phyloP scores from a whole-genome alignment of 2,113 vertebrate species.

The Polyodon spathula region DNA sequence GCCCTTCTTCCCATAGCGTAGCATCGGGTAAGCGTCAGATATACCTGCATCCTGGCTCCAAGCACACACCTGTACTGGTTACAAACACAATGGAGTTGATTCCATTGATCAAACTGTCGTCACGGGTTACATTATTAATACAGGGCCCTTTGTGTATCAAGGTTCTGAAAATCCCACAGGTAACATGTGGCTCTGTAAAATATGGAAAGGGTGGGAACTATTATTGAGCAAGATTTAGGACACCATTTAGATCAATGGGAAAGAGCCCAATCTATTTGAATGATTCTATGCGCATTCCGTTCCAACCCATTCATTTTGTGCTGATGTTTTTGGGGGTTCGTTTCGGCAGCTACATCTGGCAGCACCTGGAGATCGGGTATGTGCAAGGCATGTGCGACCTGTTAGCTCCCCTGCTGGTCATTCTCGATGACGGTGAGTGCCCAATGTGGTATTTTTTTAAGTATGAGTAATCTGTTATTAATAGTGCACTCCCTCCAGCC shows the following conservation, averaged over 20 bases:
- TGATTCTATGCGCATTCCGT: neutral
- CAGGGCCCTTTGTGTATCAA: no score
- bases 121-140: no score
- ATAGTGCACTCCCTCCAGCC: conserved; percentile 9
- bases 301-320: neutral
- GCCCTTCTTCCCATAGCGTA: neutral
- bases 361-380: conserved; percentile 90
- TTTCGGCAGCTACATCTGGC: conserved; percentile 84
- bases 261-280: neutral
- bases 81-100: no score
- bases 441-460: conserved; percentile 8
- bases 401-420: conserved; percentile 87
- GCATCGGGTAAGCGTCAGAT: no score
- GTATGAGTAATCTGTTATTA: conserved; percentile 14
- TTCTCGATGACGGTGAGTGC: conserved; percentile 89
- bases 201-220: no score
- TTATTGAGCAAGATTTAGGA: neutral
- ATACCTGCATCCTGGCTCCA: no score
- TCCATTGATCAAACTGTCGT: no score
- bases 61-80: no score
- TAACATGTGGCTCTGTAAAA: no score
- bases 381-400: conserved; percentile 98
- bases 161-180: no score
- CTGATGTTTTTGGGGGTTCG: no score
- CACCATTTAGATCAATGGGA: neutral